A percentile compares a stretch with the other conserved stretches of the same genome.
phyloP scores from a whole-genome alignment of 2,888 invertebrate species.

The Mallateleia sp. region DNA sequence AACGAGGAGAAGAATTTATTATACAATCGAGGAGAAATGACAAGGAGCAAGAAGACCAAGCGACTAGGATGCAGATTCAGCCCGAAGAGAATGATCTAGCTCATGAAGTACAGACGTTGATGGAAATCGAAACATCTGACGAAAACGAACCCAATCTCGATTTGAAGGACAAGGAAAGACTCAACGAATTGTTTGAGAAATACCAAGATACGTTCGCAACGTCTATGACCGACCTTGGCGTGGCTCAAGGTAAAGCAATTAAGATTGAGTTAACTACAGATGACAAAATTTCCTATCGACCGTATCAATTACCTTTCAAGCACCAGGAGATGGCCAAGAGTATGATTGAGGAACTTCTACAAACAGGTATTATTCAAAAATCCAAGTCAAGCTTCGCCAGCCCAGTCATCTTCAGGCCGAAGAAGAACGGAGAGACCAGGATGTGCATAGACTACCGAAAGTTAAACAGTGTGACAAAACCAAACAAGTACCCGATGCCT shows the following conservation, averaged over 20 bases:
- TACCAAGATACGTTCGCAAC: not conserved
- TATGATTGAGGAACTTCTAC: too few relatives aligned
- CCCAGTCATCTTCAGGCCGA: constrained; percentile 59
- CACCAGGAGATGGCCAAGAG: not conserved
- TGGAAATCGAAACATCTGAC: not conserved
- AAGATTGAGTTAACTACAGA: too few relatives aligned
- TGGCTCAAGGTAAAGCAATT: too few relatives aligned
- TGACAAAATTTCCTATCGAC: too few relatives aligned
- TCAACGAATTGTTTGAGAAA: not conserved
- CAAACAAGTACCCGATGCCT: constrained; percentile 85
- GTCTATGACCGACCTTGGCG: too few relatives aligned
- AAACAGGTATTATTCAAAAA: not conserved
- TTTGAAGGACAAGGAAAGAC: not conserved
- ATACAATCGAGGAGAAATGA: not conserved
- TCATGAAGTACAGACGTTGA: not conserved
- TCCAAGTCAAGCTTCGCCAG: not conserved
- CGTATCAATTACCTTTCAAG: too few relatives aligned
- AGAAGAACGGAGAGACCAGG: constrained; percentile 56
- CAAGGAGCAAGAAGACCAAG: not conserved
- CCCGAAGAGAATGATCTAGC: not conserved
- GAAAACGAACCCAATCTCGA: not conserved
- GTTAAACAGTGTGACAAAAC: constrained; percentile 67
- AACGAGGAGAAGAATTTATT: not conserved
- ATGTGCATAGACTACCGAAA: constrained; percentile 81
- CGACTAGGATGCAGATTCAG: not conserved